These are phyloP conservation scores for Acholoe squamosa DNA, from an alignment of 2,888 invertebrate species.

Conservation along the genomic window DNA sequence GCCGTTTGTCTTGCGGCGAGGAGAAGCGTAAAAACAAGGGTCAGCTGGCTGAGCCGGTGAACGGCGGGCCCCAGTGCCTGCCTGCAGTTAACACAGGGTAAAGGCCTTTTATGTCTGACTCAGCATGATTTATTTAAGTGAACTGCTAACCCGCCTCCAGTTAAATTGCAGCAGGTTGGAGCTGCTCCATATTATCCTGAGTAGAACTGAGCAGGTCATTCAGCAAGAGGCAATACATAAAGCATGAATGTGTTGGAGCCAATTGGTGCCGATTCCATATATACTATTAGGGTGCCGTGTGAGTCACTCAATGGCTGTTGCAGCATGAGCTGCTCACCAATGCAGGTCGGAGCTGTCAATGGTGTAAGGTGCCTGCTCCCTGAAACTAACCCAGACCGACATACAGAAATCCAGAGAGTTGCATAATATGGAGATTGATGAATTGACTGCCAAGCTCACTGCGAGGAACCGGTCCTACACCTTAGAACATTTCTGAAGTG, in stretches of 20 bases:
- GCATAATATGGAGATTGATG: too few species aligned
- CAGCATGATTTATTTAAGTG: slow-evolving; percentile 10
- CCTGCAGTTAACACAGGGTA: not conserved
- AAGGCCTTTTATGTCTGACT: not conserved
- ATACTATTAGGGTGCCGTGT: not conserved
- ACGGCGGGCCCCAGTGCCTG: not conserved
- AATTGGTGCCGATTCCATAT: not conserved
- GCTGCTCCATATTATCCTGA: not conserved
- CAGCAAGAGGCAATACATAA: not conserved
- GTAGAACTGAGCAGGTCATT: not conserved
- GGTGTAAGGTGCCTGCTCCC: too few species aligned
- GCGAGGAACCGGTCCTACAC: too few species aligned
- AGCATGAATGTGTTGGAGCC: not conserved
- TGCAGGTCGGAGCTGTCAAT: too few species aligned
- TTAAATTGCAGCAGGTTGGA: not conserved
- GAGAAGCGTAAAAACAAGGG: not conserved
- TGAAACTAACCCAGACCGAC: too few species aligned
- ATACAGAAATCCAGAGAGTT: too few species aligned
- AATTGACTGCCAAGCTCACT: too few species aligned
- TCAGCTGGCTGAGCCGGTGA: not conserved
- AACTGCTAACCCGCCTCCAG: not conserved
- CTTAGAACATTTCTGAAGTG: too few species aligned
- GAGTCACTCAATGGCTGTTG: not conserved
- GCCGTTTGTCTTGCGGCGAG: not conserved
- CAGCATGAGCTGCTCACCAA: not conserved